Evolutionary conservation across 2,888 invertebrate genomes (phyloP), one percentile per base, ranked within the genome.

Genomic region (Oscheius sp.): DNA sequence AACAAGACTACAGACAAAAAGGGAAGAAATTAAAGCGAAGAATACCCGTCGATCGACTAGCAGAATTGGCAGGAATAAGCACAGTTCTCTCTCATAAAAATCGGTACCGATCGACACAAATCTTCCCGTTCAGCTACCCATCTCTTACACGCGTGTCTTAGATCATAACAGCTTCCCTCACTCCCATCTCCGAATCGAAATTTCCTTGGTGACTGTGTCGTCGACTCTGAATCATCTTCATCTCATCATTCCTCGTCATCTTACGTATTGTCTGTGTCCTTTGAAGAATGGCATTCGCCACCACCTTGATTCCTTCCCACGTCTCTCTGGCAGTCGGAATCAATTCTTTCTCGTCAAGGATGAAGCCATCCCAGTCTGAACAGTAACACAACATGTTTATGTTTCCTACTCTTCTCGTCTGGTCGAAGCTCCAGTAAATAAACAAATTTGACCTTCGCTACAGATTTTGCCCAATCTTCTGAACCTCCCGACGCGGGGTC

Each of bases 361-460:
- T 86, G 71, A 86, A 86, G 3, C 86, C 86, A 67, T 85, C 85
- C 83, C 83, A 85, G 44, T 83, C 84, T 82, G 64, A 69, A 38
- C 44, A 12, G 24, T 30, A 17, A 24, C n/a, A 30, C 20, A n/a
- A 12, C 9, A 32, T 57, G 17, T 72, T 62, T 32, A 5, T 9
- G 33, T 24, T 20, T 44, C 68, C 64, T 22, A 83, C 84, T 84
- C 67, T 79, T 79, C 77, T 84, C 84, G 65, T 84, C 84, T 6
- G 84, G 84, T 26, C 84, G 49, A 61, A 86, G 72, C 62, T 86
- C 86, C 22, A 86, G 66, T 44, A 86, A 67, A 57, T 86, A 86
- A 17, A 86, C 86, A 70, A 73, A 86, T 63, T 86, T 86, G 47
- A 86, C 80, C 22, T 76, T 78, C 1, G 82, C 82, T 41, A 74